A percentile compares a stretch with the other conserved stretches of the same genome.
phyloP scores from a whole-genome alignment of 2,888 invertebrate species.

The Pterostichus niger region DNA sequence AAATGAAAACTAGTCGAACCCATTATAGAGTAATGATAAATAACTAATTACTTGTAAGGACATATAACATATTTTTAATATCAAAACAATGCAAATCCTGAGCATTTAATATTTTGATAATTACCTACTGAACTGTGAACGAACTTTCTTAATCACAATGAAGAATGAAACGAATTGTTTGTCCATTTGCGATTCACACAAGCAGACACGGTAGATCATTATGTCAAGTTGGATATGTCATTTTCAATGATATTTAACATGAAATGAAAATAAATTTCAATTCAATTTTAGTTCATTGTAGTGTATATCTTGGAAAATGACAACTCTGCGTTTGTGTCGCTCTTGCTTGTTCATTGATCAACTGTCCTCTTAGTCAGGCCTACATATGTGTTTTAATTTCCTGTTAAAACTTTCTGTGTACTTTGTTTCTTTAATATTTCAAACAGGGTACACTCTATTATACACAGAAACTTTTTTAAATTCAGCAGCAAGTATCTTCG shows the following conservation, averaged over 20 bases:
- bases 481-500: slow-evolving; percentile 51
- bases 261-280: not conserved
- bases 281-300: not conserved
- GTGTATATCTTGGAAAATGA: slow-evolving; percentile 29
- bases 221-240: not conserved
- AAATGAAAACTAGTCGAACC: slow-evolving; percentile 68
- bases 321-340: slow-evolving; percentile 11
- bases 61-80: slow-evolving; percentile 67
- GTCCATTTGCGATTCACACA: slow-evolving; percentile 60
- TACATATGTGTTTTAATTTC: slow-evolving; percentile 56
- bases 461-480: slow-evolving; percentile 58
- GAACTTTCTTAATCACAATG: slow-evolving; percentile 63
- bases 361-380: slow-evolving; percentile 62
- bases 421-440: slow-evolving; percentile 65
- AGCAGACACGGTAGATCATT: slow-evolving; percentile 46
- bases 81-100: slow-evolving; percentile 67
- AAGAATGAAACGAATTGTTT: slow-evolving; percentile 61
- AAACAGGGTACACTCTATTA: slow-evolving; percentile 65
- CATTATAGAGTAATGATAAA: slow-evolving; percentile 61
- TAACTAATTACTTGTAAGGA: slow-evolving; percentile 66
- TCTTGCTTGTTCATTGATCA: slow-evolving; percentile 39
- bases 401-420: slow-evolving; percentile 55
- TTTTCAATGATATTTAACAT: not conserved
- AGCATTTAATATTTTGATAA: slow-evolving; percentile 67
- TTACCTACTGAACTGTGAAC: slow-evolving; percentile 61